A percentile compares a stretch with the other conserved stretches of the same genome.
phyloP scores from a whole-genome alignment of 2,113 vertebrate genomes.

The Paramormyrops kingsleyae region DNA sequence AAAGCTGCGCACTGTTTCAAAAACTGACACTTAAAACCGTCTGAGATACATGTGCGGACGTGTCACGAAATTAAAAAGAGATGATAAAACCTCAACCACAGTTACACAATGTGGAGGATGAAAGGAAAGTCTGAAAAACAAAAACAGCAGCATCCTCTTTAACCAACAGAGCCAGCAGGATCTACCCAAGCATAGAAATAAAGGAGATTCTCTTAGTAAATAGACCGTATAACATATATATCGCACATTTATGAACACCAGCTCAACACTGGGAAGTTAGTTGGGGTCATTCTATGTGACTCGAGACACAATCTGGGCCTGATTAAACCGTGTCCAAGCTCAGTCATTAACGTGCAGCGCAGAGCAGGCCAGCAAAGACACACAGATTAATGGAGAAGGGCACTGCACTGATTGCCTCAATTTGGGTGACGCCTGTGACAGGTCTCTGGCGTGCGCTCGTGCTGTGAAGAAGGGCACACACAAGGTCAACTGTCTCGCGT shows the following conservation, averaged over 20 bases:
- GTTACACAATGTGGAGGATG: background rate
- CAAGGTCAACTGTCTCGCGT: conserved; percentile 54
- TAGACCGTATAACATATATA: background rate
- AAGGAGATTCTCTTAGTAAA: background rate
- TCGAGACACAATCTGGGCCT: conserved; percentile 17
- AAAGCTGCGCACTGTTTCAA: background rate
- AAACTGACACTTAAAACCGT: background rate
- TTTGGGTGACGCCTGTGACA: conserved; percentile 39
- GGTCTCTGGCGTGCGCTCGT: conserved; percentile 35
- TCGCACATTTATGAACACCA: background rate
- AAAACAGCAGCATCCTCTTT: background rate
- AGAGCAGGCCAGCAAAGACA: conserved; percentile 35
- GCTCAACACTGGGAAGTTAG: background rate
- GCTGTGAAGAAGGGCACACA: conserved; percentile 51
- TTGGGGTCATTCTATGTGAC: conserved; percentile 23
- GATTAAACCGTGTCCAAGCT: conserved; percentile 32
- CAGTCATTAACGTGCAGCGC: conserved; percentile 47
- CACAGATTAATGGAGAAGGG: conserved; percentile 28
- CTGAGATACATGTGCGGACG: background rate
- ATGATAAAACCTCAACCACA: background rate
- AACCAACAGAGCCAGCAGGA: background rate
- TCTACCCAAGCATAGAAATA: background rate
- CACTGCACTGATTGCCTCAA: conserved; percentile 41
- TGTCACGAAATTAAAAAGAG: background rate
- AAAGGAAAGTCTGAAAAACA: background rate